Evolutionary conservation across 2,797 vertebrate species (phyloP).

Genomic region (Chaetodon trifasciatus): DNA sequence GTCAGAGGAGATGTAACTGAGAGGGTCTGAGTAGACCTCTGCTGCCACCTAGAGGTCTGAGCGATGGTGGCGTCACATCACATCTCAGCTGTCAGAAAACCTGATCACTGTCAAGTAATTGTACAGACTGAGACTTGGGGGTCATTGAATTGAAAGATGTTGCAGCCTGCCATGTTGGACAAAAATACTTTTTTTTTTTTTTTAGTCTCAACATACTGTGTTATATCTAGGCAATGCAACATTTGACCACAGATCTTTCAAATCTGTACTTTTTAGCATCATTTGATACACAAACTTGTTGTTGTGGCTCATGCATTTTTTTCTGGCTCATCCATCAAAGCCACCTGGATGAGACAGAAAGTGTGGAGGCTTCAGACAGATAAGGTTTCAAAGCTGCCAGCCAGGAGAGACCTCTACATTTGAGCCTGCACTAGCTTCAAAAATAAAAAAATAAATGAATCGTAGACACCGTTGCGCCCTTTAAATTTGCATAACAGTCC

Average conservation of each 20-base stretch:
- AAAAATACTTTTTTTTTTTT: conserved; percentile 1
- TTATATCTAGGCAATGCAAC: background rate
- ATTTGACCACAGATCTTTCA: background rate
- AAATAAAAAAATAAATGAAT: conserved; percentile 17
- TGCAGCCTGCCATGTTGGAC: background rate
- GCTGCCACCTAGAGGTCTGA: conserved; percentile 83
- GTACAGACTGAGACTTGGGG: background rate
- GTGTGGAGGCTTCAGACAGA: conserved; percentile 43
- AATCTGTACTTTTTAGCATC: background rate
- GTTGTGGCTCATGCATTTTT: conserved; percentile 28
- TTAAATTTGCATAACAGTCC: conserved; percentile 54
- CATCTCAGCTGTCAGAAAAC: background rate
- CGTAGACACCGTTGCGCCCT: conserved; percentile 17
- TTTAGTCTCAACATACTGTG: background rate
- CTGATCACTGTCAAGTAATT: conserved; percentile 14
- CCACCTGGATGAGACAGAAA: conserved; percentile 26
- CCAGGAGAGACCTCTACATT: conserved; percentile 25
- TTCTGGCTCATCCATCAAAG: conserved; percentile 46
- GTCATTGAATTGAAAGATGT: conserved; percentile 6
- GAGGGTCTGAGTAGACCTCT: conserved; percentile 78
- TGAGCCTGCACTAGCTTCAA: conserved; percentile 30
- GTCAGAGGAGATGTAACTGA: conserved; percentile 1
- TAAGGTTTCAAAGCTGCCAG: conserved; percentile 56
- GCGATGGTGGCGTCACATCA: conserved; percentile 18
- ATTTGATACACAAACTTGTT: conserved; percentile 17